phyloP scores from a whole-genome alignment of 1,140 invertebrate genomes.

The Ephestia elutella region DNA sequence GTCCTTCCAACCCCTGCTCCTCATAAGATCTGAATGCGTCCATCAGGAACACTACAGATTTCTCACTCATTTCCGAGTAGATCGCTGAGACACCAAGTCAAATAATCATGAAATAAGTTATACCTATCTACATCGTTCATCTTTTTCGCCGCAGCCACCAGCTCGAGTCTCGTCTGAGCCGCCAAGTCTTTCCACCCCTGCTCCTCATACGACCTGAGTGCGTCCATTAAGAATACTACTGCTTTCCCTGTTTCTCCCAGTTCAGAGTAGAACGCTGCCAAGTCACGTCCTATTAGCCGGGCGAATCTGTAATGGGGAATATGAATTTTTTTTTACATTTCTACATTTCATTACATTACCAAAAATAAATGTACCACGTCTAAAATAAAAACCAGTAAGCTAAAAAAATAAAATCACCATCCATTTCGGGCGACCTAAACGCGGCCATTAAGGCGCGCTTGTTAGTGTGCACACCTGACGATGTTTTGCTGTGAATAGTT shows the following conservation, averaged over 20 bases:
- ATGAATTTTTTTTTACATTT: too few relatives aligned
- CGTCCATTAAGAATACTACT: constrained; percentile 89
- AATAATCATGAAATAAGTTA: too few relatives aligned
- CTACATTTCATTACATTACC: too few relatives aligned
- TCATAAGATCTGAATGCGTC: constrained; percentile 91
- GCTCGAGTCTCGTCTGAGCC: constrained; percentile 85
- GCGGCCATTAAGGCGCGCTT: too few relatives aligned
- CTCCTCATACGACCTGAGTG: constrained; percentile 87
- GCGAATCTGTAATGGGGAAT: constrained; percentile 73
- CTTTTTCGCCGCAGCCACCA: constrained; percentile 89
- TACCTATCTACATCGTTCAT: constrained; percentile 81
- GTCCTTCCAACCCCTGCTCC: constrained; percentile 90
- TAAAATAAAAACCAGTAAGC: too few relatives aligned
- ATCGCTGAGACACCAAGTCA: constrained; percentile 92
- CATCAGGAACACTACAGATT: constrained; percentile 90
- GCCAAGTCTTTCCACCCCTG: constrained; percentile 90
- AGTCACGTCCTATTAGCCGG: constrained; percentile 88
- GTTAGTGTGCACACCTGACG: too few relatives aligned
- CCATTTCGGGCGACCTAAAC: too few relatives aligned
- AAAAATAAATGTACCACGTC: too few relatives aligned
- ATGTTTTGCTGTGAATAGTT: too few relatives aligned
- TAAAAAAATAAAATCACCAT: too few relatives aligned
- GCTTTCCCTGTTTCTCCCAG: constrained; percentile 91
- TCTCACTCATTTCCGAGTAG: constrained; percentile 91
- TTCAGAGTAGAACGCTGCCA: constrained; percentile 93